Conservation (phyloP, 2,113 vertebrate genomes). For the Pteropus alecto region DNA sequence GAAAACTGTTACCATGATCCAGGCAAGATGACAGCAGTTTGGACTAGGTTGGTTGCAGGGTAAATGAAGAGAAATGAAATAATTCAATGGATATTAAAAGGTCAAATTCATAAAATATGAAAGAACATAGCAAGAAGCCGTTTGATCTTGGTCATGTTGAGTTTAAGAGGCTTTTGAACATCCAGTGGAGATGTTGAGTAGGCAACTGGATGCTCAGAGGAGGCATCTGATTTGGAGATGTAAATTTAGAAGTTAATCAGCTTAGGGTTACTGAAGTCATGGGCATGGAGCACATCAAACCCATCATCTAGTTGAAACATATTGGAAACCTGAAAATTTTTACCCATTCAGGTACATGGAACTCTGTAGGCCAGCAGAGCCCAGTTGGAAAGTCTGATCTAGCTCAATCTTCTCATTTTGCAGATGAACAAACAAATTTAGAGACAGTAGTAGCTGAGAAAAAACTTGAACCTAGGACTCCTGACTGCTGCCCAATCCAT, state of each 20-base stretch:
- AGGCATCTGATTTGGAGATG: background rate
- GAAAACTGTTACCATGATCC: background rate
- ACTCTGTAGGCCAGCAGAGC: background rate
- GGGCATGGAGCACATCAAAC: background rate
- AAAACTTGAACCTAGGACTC: background rate
- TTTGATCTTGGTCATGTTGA: background rate
- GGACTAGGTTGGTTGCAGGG: background rate
- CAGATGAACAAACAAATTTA: slow-evolving; percentile 8
- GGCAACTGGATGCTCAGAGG: background rate
- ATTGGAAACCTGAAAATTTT: background rate
- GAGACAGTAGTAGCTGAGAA: background rate
- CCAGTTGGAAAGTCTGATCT: background rate
- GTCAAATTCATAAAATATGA: background rate
- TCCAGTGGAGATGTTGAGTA: background rate
- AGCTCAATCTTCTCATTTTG: background rate
- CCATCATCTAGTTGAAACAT: background rate
- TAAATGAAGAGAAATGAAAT: slow-evolving; percentile 5
- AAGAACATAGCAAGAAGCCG: background rate
- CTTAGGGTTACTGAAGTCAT: background rate
- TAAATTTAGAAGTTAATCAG: background rate
- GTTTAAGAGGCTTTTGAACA: background rate
- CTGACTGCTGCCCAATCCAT: background rate
- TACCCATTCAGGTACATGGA: background rate
- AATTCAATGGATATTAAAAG: background rate
- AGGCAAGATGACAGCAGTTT: background rate